Percentiles rank a stretch among this genome's conserved stretches.
Evolutionary conservation across 2,797 vertebrate genomes (phyloP).

Genomic region (Sylvia borin): DNA sequence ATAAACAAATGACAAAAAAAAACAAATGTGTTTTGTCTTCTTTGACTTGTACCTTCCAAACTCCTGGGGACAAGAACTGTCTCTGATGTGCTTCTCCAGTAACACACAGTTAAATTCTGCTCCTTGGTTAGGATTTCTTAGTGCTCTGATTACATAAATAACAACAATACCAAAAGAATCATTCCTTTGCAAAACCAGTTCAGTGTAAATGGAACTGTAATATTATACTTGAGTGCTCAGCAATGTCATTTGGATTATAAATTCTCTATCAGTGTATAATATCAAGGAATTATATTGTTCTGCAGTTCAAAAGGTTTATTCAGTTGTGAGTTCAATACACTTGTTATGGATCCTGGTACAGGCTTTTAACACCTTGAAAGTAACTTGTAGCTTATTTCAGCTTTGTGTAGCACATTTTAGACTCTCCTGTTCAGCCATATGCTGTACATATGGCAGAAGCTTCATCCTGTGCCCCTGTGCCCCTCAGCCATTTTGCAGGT

Average conservation of each 20-base stretch:
- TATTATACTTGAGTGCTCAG: neutral
- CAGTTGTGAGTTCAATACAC: neutral
- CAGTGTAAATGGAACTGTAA: neutral
- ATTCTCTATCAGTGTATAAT: neutral
- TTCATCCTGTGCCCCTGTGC: neutral
- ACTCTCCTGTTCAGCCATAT: neutral
- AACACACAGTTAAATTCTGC: neutral
- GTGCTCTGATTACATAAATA: neutral
- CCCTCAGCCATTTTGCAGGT: neutral
- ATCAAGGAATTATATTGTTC: neutral
- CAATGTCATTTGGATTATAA: neutral
- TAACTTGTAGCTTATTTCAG: neutral
- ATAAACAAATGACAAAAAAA: neutral
- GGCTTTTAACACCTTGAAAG: neutral
- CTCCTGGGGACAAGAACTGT: neutral
- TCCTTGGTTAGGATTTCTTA: neutral
- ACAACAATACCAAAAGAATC: neutral
- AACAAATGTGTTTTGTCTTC: neutral
- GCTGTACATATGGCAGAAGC: neutral
- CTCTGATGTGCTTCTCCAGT: neutral
- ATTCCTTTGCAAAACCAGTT: neutral
- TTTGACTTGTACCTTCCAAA: neutral
- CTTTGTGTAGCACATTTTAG: neutral
- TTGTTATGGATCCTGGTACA: neutral
- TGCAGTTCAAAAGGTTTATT: neutral